A percentile compares a stretch with the other conserved stretches of the same genome.
phyloP scores from a whole-genome alignment of 2,113 vertebrate species.

The Vulpes ferrilata region DNA sequence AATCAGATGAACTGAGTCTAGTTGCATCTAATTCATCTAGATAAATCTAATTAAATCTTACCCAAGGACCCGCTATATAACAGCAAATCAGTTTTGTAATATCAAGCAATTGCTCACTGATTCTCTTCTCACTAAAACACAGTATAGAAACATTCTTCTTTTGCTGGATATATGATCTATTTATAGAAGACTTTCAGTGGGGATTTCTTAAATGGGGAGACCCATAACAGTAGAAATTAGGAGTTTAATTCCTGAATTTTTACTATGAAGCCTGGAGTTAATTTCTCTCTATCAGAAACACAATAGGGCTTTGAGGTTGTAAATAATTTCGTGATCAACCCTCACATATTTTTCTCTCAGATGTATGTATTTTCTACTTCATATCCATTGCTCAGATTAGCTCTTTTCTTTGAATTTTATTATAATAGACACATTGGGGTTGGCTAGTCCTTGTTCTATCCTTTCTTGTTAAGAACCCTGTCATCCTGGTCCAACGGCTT shows the following conservation, averaged over 20 bases:
- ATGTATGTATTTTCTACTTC: conserved; percentile 30
- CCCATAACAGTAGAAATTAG: not conserved
- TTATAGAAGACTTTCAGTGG: not conserved
- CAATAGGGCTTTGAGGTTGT: not conserved
- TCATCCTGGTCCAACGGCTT: conserved; percentile 62
- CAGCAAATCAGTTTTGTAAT: not conserved
- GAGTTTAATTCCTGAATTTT: not conserved
- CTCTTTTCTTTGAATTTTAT: conserved; percentile 72
- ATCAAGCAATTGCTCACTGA: not conserved
- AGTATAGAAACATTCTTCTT: not conserved
- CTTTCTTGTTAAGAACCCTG: conserved; percentile 78
- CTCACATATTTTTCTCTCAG: not conserved
- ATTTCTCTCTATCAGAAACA: not conserved
- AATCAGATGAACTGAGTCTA: not conserved
- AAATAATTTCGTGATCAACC: not conserved
- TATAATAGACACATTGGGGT: conserved; percentile 80
- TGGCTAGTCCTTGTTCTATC: conserved; percentile 64
- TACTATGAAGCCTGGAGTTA: not conserved
- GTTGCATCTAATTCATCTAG: not conserved
- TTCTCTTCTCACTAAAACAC: not conserved
- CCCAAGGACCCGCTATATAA: not conserved
- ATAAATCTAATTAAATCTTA: not conserved
- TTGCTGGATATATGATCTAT: not conserved
- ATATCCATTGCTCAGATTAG: conserved; percentile 50
- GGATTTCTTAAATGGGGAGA: not conserved